Base-by-base conservation (phyloP, 2,888 invertebrate genomes). In the Elaeidobius kamerunicus region DNA sequence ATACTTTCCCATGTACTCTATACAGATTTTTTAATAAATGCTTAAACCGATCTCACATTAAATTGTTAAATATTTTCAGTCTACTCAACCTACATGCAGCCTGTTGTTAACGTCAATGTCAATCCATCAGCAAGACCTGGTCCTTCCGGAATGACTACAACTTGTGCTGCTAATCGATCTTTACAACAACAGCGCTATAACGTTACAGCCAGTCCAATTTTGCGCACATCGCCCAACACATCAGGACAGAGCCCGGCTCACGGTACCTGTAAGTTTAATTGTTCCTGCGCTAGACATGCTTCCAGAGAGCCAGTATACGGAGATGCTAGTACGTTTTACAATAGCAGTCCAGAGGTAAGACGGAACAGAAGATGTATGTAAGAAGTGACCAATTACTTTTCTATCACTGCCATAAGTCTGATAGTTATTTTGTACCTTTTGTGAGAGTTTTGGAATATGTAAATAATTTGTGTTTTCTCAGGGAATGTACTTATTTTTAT, bases 61-160 rank as follows among this genome's bases (percentile, higher is more conserved):
- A n/a, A n/a, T n/a, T n/a, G n/a, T n/a, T n/a, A n/a, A n/a, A n/a
- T n/a, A n/a, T 23, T 23, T 23, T 6, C 23, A 73, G 72, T 68
- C 11, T 73, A 73, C 59, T 68, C 70, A 3, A 63, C 64, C 28
- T 73, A 70, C 52, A 66, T 72, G 62, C 70, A 71, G 46, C 71
- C 72, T 1, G 63, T 69, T 16, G 68, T 73, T 11, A 69, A 70
- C 49, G 70, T 71, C 1, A 70, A 70, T 47, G 65, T 71, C 6
- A 56, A 61, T 42, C 60, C 61, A 9, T n/a, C n/a, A n/a, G 11
- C 40, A 11, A 17, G 52, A 9, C 14, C 45, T n/a, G n/a, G n/a
- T n/a, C n/a, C n/a, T n/a, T n/a, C n/a, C n/a, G 42, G 35, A 2
- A 18, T 16, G 11, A 43, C 34, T 12, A 35, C 53, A 12, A 49